phyloP scores from a whole-genome alignment of 2,113 vertebrate genomes.

The Dendrocopos noguchii region DNA sequence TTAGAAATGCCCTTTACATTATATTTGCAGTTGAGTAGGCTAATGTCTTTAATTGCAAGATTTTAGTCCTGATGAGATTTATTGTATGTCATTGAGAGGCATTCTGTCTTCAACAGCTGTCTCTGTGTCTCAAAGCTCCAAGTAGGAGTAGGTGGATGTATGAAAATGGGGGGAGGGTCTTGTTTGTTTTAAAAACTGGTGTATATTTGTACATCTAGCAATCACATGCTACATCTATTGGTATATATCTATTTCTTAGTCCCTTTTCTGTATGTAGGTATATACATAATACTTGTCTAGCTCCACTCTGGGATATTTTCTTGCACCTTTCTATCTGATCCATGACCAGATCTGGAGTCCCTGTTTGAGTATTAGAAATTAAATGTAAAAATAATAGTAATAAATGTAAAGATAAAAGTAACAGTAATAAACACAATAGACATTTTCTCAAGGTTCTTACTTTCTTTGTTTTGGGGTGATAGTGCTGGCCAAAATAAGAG shows the following conservation, averaged over 20 bases:
- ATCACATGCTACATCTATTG: not conserved
- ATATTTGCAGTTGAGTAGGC: not conserved
- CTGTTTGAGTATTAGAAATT: not conserved
- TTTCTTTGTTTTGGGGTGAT: not conserved
- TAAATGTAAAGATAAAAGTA: not conserved
- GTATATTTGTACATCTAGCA: not conserved
- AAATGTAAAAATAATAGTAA: not conserved
- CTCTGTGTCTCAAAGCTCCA: not conserved
- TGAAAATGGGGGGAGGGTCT: not conserved
- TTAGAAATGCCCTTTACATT: not conserved
- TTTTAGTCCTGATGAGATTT: not conserved
- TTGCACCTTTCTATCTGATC: not conserved
- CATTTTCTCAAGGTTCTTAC: not conserved
- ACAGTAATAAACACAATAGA: not conserved
- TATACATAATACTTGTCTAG: not conserved
- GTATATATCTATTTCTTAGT: not conserved
- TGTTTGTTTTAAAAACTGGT: not conserved
- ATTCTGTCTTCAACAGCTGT: not conserved
- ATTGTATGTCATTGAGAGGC: not conserved
- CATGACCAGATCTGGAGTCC: not conserved
- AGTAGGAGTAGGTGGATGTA: not conserved
- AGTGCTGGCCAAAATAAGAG: not conserved
- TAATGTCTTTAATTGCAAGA: not conserved
- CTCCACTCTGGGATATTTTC: not conserved
- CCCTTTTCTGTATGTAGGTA: constrained; percentile 3